Conservation (phyloP, 2,797 vertebrate genomes). For the Schizothorax lantsangensis region DNA sequence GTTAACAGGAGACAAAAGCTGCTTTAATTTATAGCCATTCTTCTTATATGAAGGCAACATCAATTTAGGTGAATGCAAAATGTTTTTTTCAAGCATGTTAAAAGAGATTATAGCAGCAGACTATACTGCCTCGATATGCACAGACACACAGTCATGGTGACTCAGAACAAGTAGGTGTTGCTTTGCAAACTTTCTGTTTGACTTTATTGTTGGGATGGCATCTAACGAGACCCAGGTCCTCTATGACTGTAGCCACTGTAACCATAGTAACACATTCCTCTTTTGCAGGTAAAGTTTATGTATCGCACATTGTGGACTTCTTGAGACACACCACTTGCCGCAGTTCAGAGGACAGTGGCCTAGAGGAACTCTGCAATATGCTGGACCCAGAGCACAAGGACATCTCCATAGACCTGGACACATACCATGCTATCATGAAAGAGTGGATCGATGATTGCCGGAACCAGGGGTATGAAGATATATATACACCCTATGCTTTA, state of each 20-base stretch:
- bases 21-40: not conserved
- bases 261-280: slow-evolving; percentile 41
- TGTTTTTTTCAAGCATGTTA: not conserved
- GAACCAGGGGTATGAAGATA: slow-evolving; percentile 78
- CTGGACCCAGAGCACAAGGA: slow-evolving; percentile 88
- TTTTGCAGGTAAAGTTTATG: slow-evolving; percentile 84
- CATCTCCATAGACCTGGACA: slow-evolving; percentile 85
- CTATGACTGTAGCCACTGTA: slow-evolving; percentile 5
- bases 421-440: slow-evolving; percentile 85
- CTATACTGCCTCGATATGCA: not conserved
- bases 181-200: not conserved
- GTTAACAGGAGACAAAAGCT: not conserved
- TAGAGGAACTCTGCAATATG: slow-evolving; percentile 88
- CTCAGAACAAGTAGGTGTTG: slow-evolving; percentile 13
- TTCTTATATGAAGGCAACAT: not conserved
- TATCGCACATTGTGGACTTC: slow-evolving; percentile 87
- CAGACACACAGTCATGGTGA: not conserved
- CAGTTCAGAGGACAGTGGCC: slow-evolving; percentile 81
- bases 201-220: not conserved
- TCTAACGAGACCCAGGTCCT: not conserved
- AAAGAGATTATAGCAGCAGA: not conserved
- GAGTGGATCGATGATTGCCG: slow-evolving; percentile 88
- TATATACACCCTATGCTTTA: not conserved
- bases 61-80: not conserved
- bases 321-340: slow-evolving; percentile 84